Evolutionary conservation across 2,888 invertebrate genomes (phyloP).

Genomic region (Drosophila maculinotata): DNA sequence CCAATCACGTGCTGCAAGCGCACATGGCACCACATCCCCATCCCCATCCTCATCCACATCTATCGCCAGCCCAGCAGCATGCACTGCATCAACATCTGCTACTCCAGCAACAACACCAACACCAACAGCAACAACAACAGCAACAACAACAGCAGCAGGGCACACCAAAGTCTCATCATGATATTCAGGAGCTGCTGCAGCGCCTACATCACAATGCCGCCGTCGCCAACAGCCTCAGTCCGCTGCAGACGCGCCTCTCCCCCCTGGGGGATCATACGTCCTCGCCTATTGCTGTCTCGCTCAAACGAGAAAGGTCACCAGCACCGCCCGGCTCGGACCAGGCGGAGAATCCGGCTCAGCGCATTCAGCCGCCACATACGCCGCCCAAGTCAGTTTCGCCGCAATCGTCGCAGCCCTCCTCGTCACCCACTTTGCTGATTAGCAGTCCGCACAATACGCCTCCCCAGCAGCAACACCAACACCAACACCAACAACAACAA

Average conservation of each 20-base stretch:
- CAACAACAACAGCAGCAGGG: slow-evolving; percentile 68
- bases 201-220: slow-evolving; percentile 83
- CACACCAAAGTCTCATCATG: slow-evolving; percentile 79
- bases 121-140: slow-evolving; percentile 51
- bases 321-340: slow-evolving; percentile 73
- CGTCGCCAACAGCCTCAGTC: slow-evolving; percentile 79
- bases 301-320: slow-evolving; percentile 84
- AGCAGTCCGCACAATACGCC: slow-evolving; percentile 74
- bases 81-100: slow-evolving; percentile 81
- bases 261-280: slow-evolving; percentile 66
- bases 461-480: slow-evolving; percentile 51
- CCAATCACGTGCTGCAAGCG: slow-evolving; percentile 53
- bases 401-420: slow-evolving; percentile 82
- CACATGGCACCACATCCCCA: slow-evolving; percentile 68
- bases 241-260: slow-evolving; percentile 77
- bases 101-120: slow-evolving; percentile 57
- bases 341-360: slow-evolving; percentile 82
- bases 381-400: slow-evolving; percentile 84
- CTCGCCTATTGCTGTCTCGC: slow-evolving; percentile 52
- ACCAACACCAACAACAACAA: slow-evolving; percentile 45
- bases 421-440: slow-evolving; percentile 69
- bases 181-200: slow-evolving; percentile 83
- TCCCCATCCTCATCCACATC: slow-evolving; percentile 60
- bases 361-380: slow-evolving; percentile 84
- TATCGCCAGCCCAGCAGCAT: slow-evolving; percentile 80